A percentile compares a stretch with the other conserved stretches of the same genome.
phyloP scores from a whole-genome alignment of 2,113 vertebrate species.

The Crotalus helleri region DNA sequence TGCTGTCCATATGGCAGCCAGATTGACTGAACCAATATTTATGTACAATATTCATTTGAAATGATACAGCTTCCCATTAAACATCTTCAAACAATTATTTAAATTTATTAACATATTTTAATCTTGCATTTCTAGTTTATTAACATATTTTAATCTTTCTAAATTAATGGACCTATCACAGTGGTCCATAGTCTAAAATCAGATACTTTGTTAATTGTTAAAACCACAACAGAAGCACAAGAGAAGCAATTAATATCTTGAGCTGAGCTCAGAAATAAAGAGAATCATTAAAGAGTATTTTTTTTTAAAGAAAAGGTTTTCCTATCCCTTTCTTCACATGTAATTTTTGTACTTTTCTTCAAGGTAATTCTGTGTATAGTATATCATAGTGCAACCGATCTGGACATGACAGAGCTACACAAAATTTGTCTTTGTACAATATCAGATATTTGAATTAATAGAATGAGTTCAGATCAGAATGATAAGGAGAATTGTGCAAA shows the following conservation, averaged over 20 bases:
- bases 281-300: not conserved
- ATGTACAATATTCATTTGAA: not conserved
- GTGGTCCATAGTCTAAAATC: not conserved
- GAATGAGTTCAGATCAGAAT: too few species aligned
- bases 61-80: not conserved
- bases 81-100: not conserved
- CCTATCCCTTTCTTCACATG: not conserved
- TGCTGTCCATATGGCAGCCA: not conserved
- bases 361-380: not conserved
- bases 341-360: not conserved
- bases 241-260: not conserved
- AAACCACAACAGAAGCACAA: not conserved
- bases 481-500: not conserved
- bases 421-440: not conserved
- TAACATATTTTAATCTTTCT: not conserved
- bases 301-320: not conserved
- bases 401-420: not conserved
- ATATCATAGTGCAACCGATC: not conserved
- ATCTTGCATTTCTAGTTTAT: not conserved
- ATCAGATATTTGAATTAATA: not conserved
- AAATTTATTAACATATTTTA: not conserved
- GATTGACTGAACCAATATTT: not conserved
- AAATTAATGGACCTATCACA: not conserved
- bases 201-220: not conserved
- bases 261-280: not conserved